Base-by-base conservation (phyloP, 2,113 vertebrate genomes). In the Proterorhinus semilunaris region DNA sequence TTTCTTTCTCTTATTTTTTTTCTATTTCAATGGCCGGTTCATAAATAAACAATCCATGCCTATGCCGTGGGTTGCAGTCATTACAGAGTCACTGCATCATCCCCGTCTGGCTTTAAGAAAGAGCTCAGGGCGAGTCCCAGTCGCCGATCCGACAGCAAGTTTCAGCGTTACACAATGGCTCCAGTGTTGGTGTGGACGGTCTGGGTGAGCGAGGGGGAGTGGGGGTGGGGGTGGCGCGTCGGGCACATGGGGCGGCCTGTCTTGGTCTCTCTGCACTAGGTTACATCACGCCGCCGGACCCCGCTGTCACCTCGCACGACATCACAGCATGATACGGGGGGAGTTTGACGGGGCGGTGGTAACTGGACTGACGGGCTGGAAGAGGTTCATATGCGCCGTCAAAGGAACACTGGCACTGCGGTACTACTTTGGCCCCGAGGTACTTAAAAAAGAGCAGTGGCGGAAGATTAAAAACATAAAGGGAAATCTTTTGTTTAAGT, bases 61-160 rank as follows among this genome's bases (percentile, higher is more conserved):
- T 10, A 64, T 63, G 68, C 64, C 65, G 73, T 62, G 74, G 50
- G 73, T 84, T 83, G 82, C 82, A 82, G 79, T 81, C 83, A 50
- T 81, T 84, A 79, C 78, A 77, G 76, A 80, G 84, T 68, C 82
- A 84, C 86, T 85, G 83, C 85, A 82, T 90, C 88, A 87, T 74
- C 77, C 78, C 80, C 69, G 81, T 80, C 78, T 85, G 81, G 72
- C 76, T 80, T 73, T 64, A 68, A 74, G 75, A 81, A 66, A 71
- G 64, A 66, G 72, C 75, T 52, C 36, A 0, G 11, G 17, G 76
- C 68, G 48, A 4, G 63, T 61, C 42, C 55, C 64, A 17, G 8
- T 16, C 70, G 43, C 57, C 74, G 55, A 66, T 65, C 66, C 77
- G 72, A 84, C 69, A 67, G 71, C 81, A 44, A 13, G 62, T 69